These are phyloP conservation scores for Coregonus ussuriensis DNA, from an alignment of 2,797 vertebrate species.

Conservation along the genomic window DNA sequence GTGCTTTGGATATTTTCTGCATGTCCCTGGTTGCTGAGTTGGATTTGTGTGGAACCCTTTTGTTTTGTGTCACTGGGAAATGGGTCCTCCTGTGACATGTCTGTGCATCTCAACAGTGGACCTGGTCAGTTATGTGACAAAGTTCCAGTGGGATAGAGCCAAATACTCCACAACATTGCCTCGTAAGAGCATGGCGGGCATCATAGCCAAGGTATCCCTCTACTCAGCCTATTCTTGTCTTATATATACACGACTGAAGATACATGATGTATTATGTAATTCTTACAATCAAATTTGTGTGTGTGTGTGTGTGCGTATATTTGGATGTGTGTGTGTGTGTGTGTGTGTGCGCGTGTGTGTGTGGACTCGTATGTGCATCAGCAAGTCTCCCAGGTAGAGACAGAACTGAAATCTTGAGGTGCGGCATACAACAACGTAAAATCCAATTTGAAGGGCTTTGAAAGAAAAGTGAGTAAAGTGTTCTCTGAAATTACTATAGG, in stretches of 20 bases:
- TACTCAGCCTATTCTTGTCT: neutral
- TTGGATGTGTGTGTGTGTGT: too few relatives aligned
- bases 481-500: neutral
- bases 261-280: neutral
- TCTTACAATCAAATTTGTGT: conserved; percentile 5
- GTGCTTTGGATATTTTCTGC: neutral
- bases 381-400: conserved; percentile 89
- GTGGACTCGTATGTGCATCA: conserved; percentile 53
- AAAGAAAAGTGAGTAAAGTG: conserved; percentile 76
- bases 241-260: neutral
- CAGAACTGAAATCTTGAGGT: conserved; percentile 84
- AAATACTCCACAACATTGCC: conserved; percentile 89
- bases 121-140: conserved; percentile 84
- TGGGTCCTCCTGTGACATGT: neutral
- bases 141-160: conserved; percentile 96
- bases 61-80: neutral
- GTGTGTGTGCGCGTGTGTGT: too few relatives aligned
- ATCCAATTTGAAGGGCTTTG: conserved; percentile 78
- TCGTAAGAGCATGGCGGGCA: conserved; percentile 83
- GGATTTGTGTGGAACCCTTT: neutral
- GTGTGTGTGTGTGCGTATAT: conserved; percentile 11
- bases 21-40: neutral
- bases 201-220: conserved; percentile 85
- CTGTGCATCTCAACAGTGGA: conserved; percentile 77
- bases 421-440: conserved; percentile 82